Base-by-base conservation (phyloP, 2,888 invertebrate species). In the Marronus borbonicus region DNA sequence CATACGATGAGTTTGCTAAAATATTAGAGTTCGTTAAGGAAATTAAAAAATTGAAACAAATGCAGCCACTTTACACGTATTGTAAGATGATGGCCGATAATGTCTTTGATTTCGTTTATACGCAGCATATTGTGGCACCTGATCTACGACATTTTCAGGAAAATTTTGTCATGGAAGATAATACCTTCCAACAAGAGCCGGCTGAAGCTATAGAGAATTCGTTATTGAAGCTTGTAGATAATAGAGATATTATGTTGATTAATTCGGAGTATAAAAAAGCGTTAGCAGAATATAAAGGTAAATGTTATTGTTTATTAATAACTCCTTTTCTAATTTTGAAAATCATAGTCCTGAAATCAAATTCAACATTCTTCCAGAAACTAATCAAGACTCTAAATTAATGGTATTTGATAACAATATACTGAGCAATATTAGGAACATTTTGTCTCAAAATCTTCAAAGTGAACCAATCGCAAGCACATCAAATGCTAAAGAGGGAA, bases 41-140 rank as follows among this genome's bases (percentile, higher is more conserved):
- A 60, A 81, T 86, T 81, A 80, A 81, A 68, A 39, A 66, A 4
- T 76, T 78, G 64, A 70, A 80, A 5, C 80, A 84, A 44, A 69
- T 81, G 7, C 85, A 87, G 58, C 80, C 83, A 2, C 74, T 85
- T 0, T 86, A 83, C 69, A 83, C 86, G 68, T 86, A 84, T 79
- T 81, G 81, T n/a, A 85, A 85, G 81, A 81, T 85, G 79, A 82
- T 83, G 76, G 62, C 81, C 0, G 85, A 85, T 74, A 77, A 83
- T 64, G 87, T 84, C 4, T 87, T 87, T 76, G 49, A 82, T 4
- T 87, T 83, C 79, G 84, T 85, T 5, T 83, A 81, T 7, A 78
- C 79, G 55, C 79, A 82, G 52, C 44, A 44, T 12, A 31, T 72
- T n/a, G 10, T 72, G 1, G 70, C 50, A 12, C 70, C 77, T 10